Percentiles rank a stretch among this genome's conserved stretches.
phyloP scores from a whole-genome alignment of 2,888 invertebrate genomes.

The Oxycera nigricornis region DNA sequence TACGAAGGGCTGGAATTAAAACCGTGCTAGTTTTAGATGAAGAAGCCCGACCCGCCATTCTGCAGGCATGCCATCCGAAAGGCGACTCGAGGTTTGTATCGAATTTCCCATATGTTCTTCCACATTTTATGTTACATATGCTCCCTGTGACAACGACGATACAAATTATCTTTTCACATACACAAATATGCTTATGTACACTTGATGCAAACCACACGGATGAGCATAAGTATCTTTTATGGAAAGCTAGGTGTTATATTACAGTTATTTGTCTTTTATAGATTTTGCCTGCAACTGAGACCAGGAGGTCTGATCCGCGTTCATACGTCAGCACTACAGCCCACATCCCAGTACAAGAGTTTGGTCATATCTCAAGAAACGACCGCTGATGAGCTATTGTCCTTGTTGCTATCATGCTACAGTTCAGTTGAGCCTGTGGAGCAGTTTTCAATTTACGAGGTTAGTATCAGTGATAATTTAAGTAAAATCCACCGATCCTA shows the following conservation, averaged over 20 bases:
- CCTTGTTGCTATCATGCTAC: slow-evolving; percentile 84
- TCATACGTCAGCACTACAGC: slow-evolving; percentile 89
- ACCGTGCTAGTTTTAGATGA: slow-evolving; percentile 86
- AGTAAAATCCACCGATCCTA: no score
- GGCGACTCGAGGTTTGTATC: slow-evolving; percentile 83
- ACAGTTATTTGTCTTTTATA: slow-evolving; percentile 54
- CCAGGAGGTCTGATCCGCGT: slow-evolving; percentile 92
- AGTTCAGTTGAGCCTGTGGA: slow-evolving; percentile 83
- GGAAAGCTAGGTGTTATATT: background rate
- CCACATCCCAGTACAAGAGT: slow-evolving; percentile 92
- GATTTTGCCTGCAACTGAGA: slow-evolving; percentile 86
- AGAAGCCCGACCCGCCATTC: slow-evolving; percentile 86
- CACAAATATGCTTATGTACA: background rate
- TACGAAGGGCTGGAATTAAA: slow-evolving; percentile 81
- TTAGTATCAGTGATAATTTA: no score
- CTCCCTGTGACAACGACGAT: background rate
- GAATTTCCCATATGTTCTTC: background rate
- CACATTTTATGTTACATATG: no score
- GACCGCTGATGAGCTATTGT: slow-evolving; percentile 85
- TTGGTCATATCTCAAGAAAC: slow-evolving; percentile 88
- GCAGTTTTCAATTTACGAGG: slow-evolving; percentile 87
- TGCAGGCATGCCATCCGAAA: slow-evolving; percentile 92
- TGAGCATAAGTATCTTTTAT: background rate
- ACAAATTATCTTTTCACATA: no score
- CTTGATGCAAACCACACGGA: background rate